These are phyloP conservation scores for Chelon labrosus DNA, from an alignment of 2,797 vertebrate species.

Conservation along the genomic window DNA sequence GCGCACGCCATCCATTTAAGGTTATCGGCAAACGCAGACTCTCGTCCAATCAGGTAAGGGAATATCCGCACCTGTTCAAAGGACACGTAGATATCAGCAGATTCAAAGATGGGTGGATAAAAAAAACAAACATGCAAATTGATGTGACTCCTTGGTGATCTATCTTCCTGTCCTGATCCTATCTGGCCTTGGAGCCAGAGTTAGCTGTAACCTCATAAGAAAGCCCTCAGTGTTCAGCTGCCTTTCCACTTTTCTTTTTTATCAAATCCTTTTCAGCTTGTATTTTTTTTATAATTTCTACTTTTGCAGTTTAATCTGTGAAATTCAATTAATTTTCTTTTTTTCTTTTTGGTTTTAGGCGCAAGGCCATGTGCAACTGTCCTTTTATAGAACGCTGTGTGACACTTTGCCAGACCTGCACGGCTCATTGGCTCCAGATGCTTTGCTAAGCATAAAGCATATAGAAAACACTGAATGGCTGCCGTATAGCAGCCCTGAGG, in stretches of 20 bases:
- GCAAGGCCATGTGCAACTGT: slow-evolving; percentile 63
- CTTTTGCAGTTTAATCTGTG: slow-evolving; percentile 30
- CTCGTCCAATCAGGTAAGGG: slow-evolving; percentile 97
- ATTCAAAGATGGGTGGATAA: slow-evolving; percentile 54
- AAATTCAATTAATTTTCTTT: slow-evolving; percentile 51
- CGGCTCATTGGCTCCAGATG: slow-evolving; percentile 83
- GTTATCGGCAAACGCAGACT: slow-evolving; percentile 98
- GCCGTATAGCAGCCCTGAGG: slow-evolving; percentile 73
- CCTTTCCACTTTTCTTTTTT: slow-evolving; percentile 3
- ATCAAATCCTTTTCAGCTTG: background rate
- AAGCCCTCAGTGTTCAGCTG: slow-evolving; percentile 15
- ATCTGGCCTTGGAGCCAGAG: slow-evolving; percentile 33
- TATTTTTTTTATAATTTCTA: slow-evolving; percentile 3
- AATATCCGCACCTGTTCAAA: slow-evolving; percentile 94
- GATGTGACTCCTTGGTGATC: slow-evolving; percentile 37
- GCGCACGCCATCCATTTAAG: slow-evolving; percentile 99
- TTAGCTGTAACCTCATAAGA: slow-evolving; percentile 22
- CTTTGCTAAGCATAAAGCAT: slow-evolving; percentile 80
- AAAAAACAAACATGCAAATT: slow-evolving; percentile 47
- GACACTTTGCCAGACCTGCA: slow-evolving; percentile 74
- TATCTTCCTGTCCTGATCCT: slow-evolving; percentile 61
- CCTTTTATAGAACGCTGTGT: slow-evolving; percentile 68
- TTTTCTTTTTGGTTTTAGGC: slow-evolving; percentile 48
- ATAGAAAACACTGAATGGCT: slow-evolving; percentile 77
- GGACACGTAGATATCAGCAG: slow-evolving; percentile 55